Conservation (phyloP, 1,140 invertebrate genomes). For the Arctopsyche grandis region DNA sequence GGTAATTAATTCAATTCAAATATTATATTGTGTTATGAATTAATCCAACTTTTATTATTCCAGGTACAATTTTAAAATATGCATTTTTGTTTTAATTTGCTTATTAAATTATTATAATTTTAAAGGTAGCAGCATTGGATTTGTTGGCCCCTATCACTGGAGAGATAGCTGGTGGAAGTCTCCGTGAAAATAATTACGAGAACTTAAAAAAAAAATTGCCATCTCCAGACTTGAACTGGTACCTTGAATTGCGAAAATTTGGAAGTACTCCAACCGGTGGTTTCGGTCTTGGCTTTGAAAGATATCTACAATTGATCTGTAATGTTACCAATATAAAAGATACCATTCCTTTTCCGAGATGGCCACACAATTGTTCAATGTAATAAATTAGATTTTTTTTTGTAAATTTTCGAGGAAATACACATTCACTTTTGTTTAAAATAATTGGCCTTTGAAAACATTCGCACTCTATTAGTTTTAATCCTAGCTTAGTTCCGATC, state of each 20-base stretch:
- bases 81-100: neutral
- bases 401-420: constrained; percentile 30
- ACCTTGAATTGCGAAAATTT: constrained; percentile 89
- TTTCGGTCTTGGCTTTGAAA: constrained; percentile 95
- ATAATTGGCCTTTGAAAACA: neutral
- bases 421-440: constrained; percentile 6
- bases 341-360: constrained; percentile 93
- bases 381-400: constrained; percentile 57
- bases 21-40: neutral
- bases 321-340: constrained; percentile 91
- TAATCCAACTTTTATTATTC: constrained; percentile 11
- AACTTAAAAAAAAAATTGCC: constrained; percentile 73
- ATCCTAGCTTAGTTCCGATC: too few relatives aligned
- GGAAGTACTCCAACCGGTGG: constrained; percentile 91
- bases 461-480: too few relatives aligned
- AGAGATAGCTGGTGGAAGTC: constrained; percentile 92
- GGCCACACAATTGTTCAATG: constrained; percentile 87
- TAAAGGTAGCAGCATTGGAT: constrained; percentile 85
- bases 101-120: constrained; percentile 44
- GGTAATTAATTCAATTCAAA: constrained; percentile 61
- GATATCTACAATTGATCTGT: constrained; percentile 85
- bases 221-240: constrained; percentile 81
- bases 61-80: neutral
- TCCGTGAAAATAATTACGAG: constrained; percentile 85
- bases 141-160: constrained; percentile 88